phyloP scores from a whole-genome alignment of 1,140 invertebrate species.

The Formica selysi region DNA sequence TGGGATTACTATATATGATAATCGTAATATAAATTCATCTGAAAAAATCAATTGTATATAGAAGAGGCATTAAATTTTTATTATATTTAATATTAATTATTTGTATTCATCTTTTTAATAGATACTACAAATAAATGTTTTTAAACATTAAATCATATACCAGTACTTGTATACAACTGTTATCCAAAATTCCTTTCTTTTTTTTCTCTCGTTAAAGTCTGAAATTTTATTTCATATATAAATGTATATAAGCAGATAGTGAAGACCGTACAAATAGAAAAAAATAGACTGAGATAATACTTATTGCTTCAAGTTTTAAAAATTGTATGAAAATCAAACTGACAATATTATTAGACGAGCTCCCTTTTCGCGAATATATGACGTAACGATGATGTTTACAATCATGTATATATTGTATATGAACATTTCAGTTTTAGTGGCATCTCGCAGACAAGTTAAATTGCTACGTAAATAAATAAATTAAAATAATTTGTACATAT shows the following conservation, averaged over 20 bases:
- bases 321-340: neutral
- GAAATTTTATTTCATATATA: neutral
- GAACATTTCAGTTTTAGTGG: too few species aligned
- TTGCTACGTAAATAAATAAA: too few species aligned
- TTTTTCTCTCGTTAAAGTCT: neutral
- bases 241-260: neutral
- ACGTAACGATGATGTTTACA: too few species aligned
- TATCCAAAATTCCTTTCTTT: neutral
- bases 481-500: too few species aligned
- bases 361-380: too few species aligned
- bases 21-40: slow-evolving; percentile 13
- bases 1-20: neutral
- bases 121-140: neutral
- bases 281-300: neutral
- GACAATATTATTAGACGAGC: too few species aligned
- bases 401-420: too few species aligned
- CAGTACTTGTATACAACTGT: neutral
- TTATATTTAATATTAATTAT: neutral
- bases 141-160: neutral
- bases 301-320: neutral
- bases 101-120: neutral
- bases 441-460: too few species aligned
- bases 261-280: neutral
- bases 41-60: neutral
- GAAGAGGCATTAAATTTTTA: neutral